phyloP scores from a whole-genome alignment of 2,797 vertebrate species.

The Pipistrellus pygmaeus region DNA sequence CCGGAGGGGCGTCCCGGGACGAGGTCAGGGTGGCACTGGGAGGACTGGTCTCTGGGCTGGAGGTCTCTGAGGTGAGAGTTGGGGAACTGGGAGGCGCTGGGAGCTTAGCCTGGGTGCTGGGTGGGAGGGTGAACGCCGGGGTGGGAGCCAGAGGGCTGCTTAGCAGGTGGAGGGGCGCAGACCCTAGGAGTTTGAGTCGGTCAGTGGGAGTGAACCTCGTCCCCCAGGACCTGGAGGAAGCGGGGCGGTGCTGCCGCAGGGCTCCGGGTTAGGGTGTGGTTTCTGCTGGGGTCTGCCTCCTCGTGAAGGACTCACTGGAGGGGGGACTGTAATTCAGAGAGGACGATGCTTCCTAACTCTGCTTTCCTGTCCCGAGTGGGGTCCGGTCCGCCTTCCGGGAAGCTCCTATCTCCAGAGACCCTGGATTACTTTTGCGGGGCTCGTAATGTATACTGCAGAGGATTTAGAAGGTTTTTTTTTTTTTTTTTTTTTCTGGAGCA shows the following conservation, averaged over 20 bases:
- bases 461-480: background rate
- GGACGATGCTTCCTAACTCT: constrained; percentile 2
- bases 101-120: background rate
- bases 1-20: background rate
- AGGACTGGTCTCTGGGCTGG: background rate
- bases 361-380: background rate
- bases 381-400: background rate
- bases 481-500: constrained; percentile 11
- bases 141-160: background rate
- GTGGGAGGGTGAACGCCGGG: background rate
- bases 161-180: background rate
- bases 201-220: background rate
- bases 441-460: background rate
- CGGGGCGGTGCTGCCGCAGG: background rate
- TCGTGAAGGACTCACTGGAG: background rate
- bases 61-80: background rate
- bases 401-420: background rate
- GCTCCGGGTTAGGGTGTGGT: background rate
- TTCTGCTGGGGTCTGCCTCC: background rate
- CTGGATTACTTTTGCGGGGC: background rate
- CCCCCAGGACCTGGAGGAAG: background rate
- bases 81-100: background rate
- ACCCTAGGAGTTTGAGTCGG: background rate
- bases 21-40: background rate
- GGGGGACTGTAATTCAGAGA: background rate